These are phyloP conservation scores for Colletes latitarsis DNA, from an alignment of 1,140 invertebrate species.

Conservation along the genomic window DNA sequence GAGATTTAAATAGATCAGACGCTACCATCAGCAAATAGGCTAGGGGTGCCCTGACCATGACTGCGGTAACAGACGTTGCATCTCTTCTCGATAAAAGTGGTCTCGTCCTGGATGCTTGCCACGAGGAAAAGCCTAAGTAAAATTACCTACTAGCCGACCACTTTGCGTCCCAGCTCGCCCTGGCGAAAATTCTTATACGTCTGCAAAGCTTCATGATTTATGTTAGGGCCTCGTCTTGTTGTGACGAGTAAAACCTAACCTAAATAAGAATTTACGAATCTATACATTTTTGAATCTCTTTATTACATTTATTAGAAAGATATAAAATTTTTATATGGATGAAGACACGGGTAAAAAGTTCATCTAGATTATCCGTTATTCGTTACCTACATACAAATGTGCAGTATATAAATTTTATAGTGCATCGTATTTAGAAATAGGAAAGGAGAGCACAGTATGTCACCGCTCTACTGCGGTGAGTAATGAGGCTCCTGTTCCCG, in stretches of 20 bases:
- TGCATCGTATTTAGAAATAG: neutral
- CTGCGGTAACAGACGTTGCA: slow-evolving; percentile 22
- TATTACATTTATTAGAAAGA: too few relatives aligned
- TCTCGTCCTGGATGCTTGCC: slow-evolving; percentile 59
- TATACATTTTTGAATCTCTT: too few relatives aligned
- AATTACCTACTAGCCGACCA: slow-evolving; percentile 41
- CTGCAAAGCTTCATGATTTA: too few relatives aligned
- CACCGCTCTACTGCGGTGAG: neutral
- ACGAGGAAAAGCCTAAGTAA: slow-evolving; percentile 53
- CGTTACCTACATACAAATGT: neutral
- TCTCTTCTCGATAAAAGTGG: slow-evolving; percentile 19
- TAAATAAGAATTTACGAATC: too few relatives aligned
- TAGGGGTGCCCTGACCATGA: slow-evolving; percentile 64
- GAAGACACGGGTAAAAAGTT: too few relatives aligned
- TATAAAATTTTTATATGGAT: too few relatives aligned
- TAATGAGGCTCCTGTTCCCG: neutral
- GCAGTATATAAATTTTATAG: neutral
- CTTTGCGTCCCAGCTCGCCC: slow-evolving; percentile 11
- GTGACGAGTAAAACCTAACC: too few relatives aligned
- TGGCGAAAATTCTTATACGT: slow-evolving; percentile 8
- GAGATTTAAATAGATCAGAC: slow-evolving; percentile 51
- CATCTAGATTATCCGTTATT: too few relatives aligned
- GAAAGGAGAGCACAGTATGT: neutral
- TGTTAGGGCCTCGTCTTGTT: neutral
- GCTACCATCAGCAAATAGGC: slow-evolving; percentile 26